These are phyloP conservation scores for Clusia tigrina DNA, from an alignment of 2,888 invertebrate genomes.

Conservation along the genomic window DNA sequence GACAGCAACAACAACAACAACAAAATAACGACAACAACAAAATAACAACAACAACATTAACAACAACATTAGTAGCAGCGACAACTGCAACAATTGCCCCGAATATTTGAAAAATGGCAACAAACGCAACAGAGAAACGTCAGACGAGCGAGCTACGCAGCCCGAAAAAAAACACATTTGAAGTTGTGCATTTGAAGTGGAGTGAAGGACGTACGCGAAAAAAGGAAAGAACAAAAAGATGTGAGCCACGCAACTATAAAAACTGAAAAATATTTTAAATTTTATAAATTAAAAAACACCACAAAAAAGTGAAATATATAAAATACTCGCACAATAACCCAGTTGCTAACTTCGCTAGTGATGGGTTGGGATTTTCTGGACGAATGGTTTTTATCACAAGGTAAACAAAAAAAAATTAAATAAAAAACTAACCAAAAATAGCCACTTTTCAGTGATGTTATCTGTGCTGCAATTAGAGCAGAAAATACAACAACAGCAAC, in stretches of 20 bases:
- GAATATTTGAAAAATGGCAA: not conserved
- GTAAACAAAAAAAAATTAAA: slow-evolving; percentile 43
- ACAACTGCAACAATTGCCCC: not conserved
- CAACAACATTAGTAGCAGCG: not conserved
- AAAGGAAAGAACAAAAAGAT: slow-evolving; percentile 7
- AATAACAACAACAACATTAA: not conserved
- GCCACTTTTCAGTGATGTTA: too few relatives aligned
- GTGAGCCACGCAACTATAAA: slow-evolving; percentile 15
- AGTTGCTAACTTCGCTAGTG: slow-evolving; percentile 15
- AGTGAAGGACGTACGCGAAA: slow-evolving; percentile 15
- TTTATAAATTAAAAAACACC: slow-evolving; percentile 33
- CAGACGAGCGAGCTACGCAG: not conserved
- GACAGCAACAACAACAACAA: slow-evolving; percentile 5
- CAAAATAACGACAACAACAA: not conserved
- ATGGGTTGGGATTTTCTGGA: slow-evolving; percentile 62
- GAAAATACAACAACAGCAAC: not conserved
- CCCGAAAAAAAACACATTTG: not conserved
- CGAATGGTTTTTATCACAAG: slow-evolving; percentile 64
- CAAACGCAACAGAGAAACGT: not conserved
- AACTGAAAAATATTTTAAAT: slow-evolving; percentile 39
- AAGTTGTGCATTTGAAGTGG: not conserved
- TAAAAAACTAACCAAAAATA: not conserved
- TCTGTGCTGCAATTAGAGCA: too few relatives aligned
- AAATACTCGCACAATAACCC: slow-evolving; percentile 28
- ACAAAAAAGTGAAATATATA: slow-evolving; percentile 31